phyloP scores from a whole-genome alignment of 2,888 invertebrate species.

The Ophioninae sp. region DNA sequence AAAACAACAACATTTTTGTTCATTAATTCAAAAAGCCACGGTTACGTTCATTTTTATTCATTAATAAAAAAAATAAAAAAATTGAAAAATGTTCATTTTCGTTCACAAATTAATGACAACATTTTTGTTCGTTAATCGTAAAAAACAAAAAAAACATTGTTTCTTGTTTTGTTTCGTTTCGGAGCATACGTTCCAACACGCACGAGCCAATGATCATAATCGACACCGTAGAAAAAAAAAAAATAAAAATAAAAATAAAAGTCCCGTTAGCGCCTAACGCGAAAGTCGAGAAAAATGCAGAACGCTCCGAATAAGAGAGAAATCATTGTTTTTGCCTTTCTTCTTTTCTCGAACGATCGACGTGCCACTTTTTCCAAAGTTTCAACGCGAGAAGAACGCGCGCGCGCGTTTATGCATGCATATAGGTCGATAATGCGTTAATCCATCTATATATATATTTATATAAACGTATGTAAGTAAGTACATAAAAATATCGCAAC shows the following conservation, averaged over 20 bases:
- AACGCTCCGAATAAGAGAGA: conserved; percentile 9
- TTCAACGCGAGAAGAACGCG: background rate
- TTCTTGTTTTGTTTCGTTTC: no score
- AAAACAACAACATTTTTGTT: no score
- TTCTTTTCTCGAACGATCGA: conserved; percentile 4
- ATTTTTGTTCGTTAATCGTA: no score
- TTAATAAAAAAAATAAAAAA: no score
- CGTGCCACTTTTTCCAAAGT: conserved; percentile 25
- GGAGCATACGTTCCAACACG: background rate
- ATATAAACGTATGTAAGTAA: background rate
- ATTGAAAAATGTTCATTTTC: no score
- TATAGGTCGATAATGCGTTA: conserved; percentile 18
- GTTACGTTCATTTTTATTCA: no score
- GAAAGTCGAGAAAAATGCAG: conserved; percentile 17
- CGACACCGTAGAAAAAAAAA: background rate
- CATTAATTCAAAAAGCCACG: no score
- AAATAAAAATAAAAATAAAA: conserved; percentile 13
- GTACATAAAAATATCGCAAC: conserved; percentile 15
- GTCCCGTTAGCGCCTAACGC: background rate
- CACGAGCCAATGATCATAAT: background rate
- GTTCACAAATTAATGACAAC: no score
- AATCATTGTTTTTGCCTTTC: conserved; percentile 7
- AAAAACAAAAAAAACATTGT: no score
- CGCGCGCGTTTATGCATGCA: background rate
- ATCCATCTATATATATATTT: background rate